phyloP scores from a whole-genome alignment of 2,797 vertebrate species.

The Muraenolepis orangiensis region DNA sequence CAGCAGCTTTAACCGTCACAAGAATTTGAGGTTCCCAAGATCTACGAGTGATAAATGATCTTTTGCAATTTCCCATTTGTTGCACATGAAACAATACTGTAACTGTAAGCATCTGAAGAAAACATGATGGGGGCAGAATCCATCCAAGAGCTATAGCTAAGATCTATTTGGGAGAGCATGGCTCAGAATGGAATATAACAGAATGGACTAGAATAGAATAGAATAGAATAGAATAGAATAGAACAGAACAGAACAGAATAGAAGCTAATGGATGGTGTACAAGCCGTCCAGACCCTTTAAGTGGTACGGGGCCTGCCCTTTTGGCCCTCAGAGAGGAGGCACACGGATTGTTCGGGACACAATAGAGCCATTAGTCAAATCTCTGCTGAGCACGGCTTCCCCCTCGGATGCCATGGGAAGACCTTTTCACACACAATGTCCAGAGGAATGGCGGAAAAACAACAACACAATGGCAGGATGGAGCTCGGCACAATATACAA shows the following conservation, averaged over 20 bases:
- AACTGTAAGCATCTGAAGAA: neutral
- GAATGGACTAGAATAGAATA: neutral
- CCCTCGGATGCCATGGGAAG: slow-evolving; percentile 41
- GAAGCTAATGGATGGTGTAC: slow-evolving; percentile 1
- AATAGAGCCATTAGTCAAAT: slow-evolving; percentile 49
- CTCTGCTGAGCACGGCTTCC: slow-evolving; percentile 45
- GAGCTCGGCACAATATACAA: slow-evolving; percentile 2
- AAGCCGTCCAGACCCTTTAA: neutral
- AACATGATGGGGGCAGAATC: neutral
- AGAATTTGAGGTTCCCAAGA: neutral
- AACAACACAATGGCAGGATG: slow-evolving; percentile 62
- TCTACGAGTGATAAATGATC: neutral
- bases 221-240: neutral
- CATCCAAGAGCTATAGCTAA: no score
- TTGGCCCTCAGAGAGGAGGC: neutral
- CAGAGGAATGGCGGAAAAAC: slow-evolving; percentile 29
- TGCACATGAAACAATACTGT: neutral
- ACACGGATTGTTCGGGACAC: slow-evolving; percentile 17
- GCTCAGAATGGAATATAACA: neutral
- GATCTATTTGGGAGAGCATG: neutral
- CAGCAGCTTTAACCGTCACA: neutral
- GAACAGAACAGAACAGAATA: neutral
- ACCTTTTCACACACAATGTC: slow-evolving; percentile 31
- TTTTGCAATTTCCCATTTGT: no score
- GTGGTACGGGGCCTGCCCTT: neutral